These are phyloP conservation scores for Diorhabda elongata DNA, from an alignment of 1,140 invertebrate species.

Conservation along the genomic window DNA sequence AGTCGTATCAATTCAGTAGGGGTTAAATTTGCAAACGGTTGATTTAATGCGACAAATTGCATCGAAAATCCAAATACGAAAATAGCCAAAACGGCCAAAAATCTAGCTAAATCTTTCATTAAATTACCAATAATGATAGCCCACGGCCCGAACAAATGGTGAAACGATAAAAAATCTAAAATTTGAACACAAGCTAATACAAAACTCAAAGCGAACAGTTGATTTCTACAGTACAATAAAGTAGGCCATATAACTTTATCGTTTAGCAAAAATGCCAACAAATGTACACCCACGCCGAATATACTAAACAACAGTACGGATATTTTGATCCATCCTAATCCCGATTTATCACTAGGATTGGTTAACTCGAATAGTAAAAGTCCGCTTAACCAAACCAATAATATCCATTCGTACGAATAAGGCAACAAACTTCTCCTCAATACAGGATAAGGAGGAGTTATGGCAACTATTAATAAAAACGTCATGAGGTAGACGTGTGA, in stretches of 20 bases:
- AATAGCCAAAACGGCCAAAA: slow-evolving; percentile 93
- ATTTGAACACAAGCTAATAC: slow-evolving; percentile 95
- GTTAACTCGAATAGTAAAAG: slow-evolving; percentile 93
- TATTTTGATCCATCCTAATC: slow-evolving; percentile 88
- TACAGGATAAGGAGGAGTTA: slow-evolving; percentile 82
- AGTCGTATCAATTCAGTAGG: slow-evolving; percentile 54
- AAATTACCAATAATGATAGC: slow-evolving; percentile 86
- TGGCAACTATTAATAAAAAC: slow-evolving; percentile 84
- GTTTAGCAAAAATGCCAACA: slow-evolving; percentile 71
- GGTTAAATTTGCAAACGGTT: slow-evolving; percentile 72
- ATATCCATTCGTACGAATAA: slow-evolving; percentile 94
- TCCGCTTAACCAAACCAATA: slow-evolving; percentile 93
- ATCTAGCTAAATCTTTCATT: slow-evolving; percentile 89
- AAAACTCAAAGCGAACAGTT: slow-evolving; percentile 91
- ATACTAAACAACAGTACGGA: slow-evolving; percentile 90
- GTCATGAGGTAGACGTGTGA: slow-evolving; percentile 97
- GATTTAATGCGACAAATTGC: slow-evolving; percentile 93
- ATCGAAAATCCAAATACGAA: slow-evolving; percentile 99
- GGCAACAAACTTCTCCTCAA: slow-evolving; percentile 67
- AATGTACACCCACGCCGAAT: slow-evolving; percentile 85
- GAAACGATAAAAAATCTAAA: slow-evolving; percentile 94
- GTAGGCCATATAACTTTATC: slow-evolving; percentile 71
- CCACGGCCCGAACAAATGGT: slow-evolving; percentile 99
- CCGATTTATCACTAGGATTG: slow-evolving; percentile 92
- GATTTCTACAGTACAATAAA: slow-evolving; percentile 89